These are phyloP conservation scores for Epinephelus malabaricus DNA, from an alignment of 2,797 vertebrate genomes.

Conservation along the genomic window DNA sequence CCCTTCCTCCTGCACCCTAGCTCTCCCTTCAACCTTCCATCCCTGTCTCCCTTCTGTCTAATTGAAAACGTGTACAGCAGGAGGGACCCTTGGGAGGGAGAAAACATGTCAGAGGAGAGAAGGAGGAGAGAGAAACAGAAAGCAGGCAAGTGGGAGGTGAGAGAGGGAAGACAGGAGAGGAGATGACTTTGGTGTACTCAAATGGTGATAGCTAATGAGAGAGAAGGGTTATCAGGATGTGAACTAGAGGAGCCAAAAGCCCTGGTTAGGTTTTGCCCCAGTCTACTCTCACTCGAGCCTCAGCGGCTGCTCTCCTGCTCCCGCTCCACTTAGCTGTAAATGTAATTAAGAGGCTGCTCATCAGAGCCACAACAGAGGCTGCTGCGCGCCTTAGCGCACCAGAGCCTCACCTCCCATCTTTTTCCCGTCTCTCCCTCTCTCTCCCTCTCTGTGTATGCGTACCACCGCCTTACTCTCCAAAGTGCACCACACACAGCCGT, in stretches of 20 bases:
- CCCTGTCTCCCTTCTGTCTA: constrained; percentile 78
- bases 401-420: constrained; percentile 61
- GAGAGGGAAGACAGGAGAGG: constrained; percentile 43
- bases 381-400: constrained; percentile 66
- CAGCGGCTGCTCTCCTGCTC: constrained; percentile 70
- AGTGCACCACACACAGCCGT: constrained; percentile 48
- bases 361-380: constrained; percentile 72
- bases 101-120: constrained; percentile 52
- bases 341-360: constrained; percentile 84
- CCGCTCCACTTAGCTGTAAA: constrained; percentile 82
- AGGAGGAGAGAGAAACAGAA: constrained; percentile 49
- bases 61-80: constrained; percentile 81
- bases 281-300: constrained; percentile 66
- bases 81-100: constrained; percentile 67
- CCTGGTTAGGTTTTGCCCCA: constrained; percentile 65
- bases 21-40: constrained; percentile 66
- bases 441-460: constrained; percentile 19
- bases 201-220: constrained; percentile 65
- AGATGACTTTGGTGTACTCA: constrained; percentile 43
- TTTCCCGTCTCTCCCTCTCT: constrained; percentile 41
- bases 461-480: constrained; percentile 44
- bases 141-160: constrained; percentile 55
- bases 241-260: constrained; percentile 65
- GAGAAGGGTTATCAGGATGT: constrained; percentile 59
- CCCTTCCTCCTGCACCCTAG: constrained; percentile 70